Evolutionary conservation across 1,140 invertebrate species (phyloP).

Genomic region (Drosophila lacertosa): DNA sequence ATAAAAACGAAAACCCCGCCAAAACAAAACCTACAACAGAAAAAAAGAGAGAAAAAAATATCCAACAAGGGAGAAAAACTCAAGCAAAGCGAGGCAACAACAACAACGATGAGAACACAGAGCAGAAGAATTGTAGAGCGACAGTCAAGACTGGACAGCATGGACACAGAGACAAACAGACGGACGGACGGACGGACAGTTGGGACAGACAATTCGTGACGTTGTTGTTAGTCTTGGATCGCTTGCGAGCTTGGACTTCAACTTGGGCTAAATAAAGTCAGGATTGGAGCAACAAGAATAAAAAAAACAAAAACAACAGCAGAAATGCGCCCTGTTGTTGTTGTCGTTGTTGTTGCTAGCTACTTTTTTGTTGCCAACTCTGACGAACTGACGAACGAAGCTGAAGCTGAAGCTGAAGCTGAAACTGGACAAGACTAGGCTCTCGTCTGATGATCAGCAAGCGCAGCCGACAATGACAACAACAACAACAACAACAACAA

Average conservation of each 20-base stretch:
- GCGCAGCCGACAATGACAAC: slow-evolving; percentile 50
- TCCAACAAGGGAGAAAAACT: slow-evolving; percentile 21
- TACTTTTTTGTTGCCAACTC: slow-evolving; percentile 24
- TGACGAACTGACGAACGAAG: slow-evolving; percentile 29
- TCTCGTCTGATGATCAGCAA: slow-evolving; percentile 55
- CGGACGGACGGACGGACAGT: slow-evolving; percentile 28
- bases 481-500: slow-evolving; percentile 26
- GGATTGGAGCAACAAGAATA: slow-evolving; percentile 15
- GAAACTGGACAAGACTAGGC: slow-evolving; percentile 43
- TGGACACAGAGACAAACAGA: slow-evolving; percentile 49
- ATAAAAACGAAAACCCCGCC: slow-evolving; percentile 76
- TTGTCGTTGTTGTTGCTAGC: slow-evolving; percentile 26
- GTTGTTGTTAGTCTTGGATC: slow-evolving; percentile 80
- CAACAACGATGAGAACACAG: slow-evolving; percentile 11
- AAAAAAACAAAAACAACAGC: slow-evolving; percentile 35
- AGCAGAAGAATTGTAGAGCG: slow-evolving; percentile 72
- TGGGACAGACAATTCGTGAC: slow-evolving; percentile 80
- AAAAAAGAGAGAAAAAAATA: slow-evolving; percentile 8
- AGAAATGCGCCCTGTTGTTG: slow-evolving; percentile 60
- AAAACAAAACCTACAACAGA: slow-evolving; percentile 28
- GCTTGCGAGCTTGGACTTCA: slow-evolving; percentile 28
- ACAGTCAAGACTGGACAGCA: slow-evolving; percentile 48
- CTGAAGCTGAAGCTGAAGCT: too few species aligned
- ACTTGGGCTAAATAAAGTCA: slow-evolving; percentile 45
- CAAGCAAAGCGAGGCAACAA: slow-evolving; percentile 17